Conservation (phyloP, 2,113 vertebrate genomes). For the Pseudopodoces humilis region DNA sequence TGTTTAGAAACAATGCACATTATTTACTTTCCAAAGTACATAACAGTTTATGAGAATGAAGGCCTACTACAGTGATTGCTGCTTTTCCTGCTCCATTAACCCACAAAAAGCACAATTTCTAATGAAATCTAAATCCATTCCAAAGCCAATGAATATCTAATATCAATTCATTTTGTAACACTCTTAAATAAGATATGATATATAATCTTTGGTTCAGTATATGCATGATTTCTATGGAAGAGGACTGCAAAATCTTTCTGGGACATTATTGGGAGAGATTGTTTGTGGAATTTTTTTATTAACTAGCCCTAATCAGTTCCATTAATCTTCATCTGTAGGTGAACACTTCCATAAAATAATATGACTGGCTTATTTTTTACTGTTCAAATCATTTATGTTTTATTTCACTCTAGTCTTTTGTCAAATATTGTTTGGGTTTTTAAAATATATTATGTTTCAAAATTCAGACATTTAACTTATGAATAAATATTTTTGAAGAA, state of each 20-base stretch:
- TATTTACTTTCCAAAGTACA: not conserved
- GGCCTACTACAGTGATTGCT: not conserved
- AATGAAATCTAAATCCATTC: not conserved
- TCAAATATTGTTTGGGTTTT: not conserved
- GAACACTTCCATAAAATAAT: not conserved
- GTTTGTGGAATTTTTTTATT: not conserved
- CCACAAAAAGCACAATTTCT: not conserved
- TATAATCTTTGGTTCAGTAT: not conserved
- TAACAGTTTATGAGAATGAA: not conserved
- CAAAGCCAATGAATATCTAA: not conserved
- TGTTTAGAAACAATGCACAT: not conserved
- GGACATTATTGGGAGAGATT: not conserved
- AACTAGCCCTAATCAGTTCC: not conserved
- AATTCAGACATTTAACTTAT: not conserved
- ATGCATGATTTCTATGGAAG: not conserved
- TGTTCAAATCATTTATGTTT: not conserved
- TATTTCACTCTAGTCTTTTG: not conserved
- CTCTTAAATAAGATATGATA: not conserved
- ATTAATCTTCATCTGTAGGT: not conserved
- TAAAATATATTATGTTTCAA: not conserved
- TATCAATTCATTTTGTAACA: not conserved
- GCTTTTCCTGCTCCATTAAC: not conserved
- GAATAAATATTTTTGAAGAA: not conserved
- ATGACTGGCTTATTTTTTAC: not conserved
- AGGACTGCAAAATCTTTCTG: not conserved